Evolutionary conservation across 1,140 invertebrate species (phyloP).

Genomic region (Eupristina koningsbergeri): DNA sequence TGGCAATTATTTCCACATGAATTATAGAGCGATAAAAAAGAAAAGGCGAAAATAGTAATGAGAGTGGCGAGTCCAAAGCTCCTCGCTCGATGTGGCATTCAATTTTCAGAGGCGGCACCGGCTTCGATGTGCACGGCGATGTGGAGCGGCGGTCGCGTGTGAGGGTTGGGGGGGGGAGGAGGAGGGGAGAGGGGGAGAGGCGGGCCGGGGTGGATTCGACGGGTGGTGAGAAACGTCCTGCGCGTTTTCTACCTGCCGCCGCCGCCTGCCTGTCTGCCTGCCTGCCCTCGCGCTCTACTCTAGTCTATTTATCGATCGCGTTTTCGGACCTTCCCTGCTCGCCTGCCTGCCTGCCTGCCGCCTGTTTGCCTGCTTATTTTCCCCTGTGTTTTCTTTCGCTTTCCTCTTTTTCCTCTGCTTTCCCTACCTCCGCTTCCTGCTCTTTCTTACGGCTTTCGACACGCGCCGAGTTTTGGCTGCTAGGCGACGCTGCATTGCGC

Average conservation of each 20-base stretch:
- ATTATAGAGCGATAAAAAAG: not conserved
- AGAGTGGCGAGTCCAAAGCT: not conserved
- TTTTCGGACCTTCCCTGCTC: constrained; percentile 28
- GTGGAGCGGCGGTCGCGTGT: not conserved
- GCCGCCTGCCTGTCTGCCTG: not conserved
- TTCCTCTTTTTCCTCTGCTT: not conserved
- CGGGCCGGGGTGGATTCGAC: too few relatives aligned
- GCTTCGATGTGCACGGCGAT: not conserved
- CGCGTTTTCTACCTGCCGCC: constrained; percentile 30
- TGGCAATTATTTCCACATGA: not conserved
- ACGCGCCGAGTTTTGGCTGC: not conserved
- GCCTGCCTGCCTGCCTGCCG: too few relatives aligned
- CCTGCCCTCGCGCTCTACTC: not conserved
- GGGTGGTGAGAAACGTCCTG: too few relatives aligned
- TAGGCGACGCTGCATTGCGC: not conserved
- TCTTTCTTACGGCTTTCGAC: constrained; percentile 28
- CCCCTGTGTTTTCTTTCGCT: not conserved
- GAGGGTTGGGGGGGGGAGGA: not conserved
- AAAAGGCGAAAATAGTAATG: not conserved
- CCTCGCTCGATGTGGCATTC: constrained; percentile 19
- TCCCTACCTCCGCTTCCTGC: not conserved
- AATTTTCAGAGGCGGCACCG: constrained; percentile 33
- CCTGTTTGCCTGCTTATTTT: too few relatives aligned
- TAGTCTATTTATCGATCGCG: constrained; percentile 44
- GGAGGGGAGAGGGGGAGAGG: too few relatives aligned